Percentiles rank a stretch among this genome's conserved stretches.
Conservation (phyloP, 2,113 vertebrate species). For the Esox niger region DNA sequence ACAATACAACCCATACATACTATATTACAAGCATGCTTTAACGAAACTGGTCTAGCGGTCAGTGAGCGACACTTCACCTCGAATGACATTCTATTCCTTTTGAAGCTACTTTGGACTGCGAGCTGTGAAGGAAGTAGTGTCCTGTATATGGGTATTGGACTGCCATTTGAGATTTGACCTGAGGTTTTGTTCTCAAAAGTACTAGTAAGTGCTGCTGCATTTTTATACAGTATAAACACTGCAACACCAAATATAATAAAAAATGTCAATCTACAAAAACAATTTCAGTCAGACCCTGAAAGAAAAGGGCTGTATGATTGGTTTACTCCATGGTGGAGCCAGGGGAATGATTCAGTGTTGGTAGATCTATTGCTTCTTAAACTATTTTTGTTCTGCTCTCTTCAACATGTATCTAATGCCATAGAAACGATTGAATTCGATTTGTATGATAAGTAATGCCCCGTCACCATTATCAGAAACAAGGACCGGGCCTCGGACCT, state of each 20-base stretch:
- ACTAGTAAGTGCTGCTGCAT: slow-evolving; percentile 33
- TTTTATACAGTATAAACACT: slow-evolving; percentile 44
- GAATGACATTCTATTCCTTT: too few relatives aligned
- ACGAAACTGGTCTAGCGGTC: slow-evolving; percentile 25
- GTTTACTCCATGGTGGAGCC: slow-evolving; percentile 21
- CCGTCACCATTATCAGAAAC: slow-evolving; percentile 44
- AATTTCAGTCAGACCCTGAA: slow-evolving; percentile 19
- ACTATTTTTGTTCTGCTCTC: slow-evolving; percentile 35
- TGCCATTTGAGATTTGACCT: slow-evolving; percentile 1
- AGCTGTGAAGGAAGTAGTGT: too few relatives aligned
- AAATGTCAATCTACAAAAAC: slow-evolving; percentile 25
- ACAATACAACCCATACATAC: slow-evolving; percentile 20
- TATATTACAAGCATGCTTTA: slow-evolving; percentile 55
- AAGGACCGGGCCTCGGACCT: too few relatives aligned
- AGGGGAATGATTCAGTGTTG: slow-evolving; percentile 22
- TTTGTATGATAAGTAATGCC: slow-evolving; percentile 28
- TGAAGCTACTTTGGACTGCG: too few relatives aligned
- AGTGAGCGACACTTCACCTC: too few relatives aligned
- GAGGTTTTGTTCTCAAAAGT: slow-evolving; percentile 19
- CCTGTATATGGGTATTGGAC: too few relatives aligned
- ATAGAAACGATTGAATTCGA: too few relatives aligned
- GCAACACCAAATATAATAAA: slow-evolving; percentile 35
- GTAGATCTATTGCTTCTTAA: slow-evolving; percentile 59
- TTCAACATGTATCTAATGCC: slow-evolving; percentile 17
- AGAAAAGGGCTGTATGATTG: slow-evolving; percentile 21